Evolutionary conservation across 2,888 invertebrate genomes (phyloP).

Genomic region (Lasioglossum oenotherae): DNA sequence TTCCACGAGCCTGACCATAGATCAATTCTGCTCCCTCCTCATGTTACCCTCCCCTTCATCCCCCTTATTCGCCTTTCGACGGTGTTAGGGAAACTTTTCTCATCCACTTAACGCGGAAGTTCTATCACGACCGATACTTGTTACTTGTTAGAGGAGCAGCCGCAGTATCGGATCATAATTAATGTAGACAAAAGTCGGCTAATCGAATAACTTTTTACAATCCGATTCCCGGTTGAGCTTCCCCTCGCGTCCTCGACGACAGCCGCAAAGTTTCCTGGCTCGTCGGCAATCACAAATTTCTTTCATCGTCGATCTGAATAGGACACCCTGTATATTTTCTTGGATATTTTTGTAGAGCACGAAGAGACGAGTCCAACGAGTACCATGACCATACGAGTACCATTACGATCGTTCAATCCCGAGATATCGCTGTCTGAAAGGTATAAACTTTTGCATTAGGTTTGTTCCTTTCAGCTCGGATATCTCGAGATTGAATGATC

Average conservation of each 20-base stretch:
- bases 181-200: constrained; percentile 54
- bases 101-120: constrained; percentile 71
- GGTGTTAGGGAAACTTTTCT: constrained; percentile 70
- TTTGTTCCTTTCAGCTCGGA: background rate
- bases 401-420: background rate
- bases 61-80: constrained; percentile 21
- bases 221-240: constrained; percentile 38
- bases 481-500: background rate
- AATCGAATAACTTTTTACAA: constrained; percentile 60
- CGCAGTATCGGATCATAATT: constrained; percentile 64
- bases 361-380: background rate
- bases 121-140: constrained; percentile 57
- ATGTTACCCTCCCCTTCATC: background rate
- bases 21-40: constrained; percentile 55
- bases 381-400: background rate
- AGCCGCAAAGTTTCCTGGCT: background rate
- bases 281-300: background rate
- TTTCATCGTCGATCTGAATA: background rate
- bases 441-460: too few species aligned
- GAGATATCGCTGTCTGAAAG: background rate
- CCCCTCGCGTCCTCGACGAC: background rate
- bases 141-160: constrained; percentile 54
- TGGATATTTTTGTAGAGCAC: background rate
- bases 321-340: background rate
- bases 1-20: constrained; percentile 55